Conservation (phyloP, 2,888 invertebrate genomes). For the Aelia acuminata region DNA sequence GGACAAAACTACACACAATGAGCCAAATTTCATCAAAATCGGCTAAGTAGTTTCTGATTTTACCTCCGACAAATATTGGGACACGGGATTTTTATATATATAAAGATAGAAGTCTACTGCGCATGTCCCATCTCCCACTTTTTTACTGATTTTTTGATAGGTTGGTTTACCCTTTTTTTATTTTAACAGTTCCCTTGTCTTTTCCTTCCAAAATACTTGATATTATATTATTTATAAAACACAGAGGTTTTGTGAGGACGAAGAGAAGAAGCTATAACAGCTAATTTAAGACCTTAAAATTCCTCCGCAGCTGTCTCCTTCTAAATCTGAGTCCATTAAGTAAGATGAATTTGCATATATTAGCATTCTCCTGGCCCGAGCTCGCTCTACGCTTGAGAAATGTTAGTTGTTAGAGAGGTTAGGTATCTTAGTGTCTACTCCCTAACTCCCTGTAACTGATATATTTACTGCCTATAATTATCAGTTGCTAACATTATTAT, state of each 20-base stretch:
- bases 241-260: neutral
- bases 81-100: no score
- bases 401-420: slow-evolving; percentile 3
- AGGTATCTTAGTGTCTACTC: neutral
- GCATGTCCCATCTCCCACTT: no score
- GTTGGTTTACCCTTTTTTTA: no score
- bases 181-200: no score
- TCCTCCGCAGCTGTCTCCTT: neutral
- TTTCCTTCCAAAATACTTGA: neutral
- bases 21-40: no score
- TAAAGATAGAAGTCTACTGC: no score
- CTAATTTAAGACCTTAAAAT: slow-evolving; percentile 20
- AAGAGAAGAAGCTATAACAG: neutral
- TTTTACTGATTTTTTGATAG: no score
- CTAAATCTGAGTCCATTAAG: slow-evolving; percentile 9
- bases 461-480: slow-evolving; percentile 10
- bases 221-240: neutral
- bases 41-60: no score
- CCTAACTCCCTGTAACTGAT: neutral
- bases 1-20: no score
- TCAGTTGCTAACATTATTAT: neutral
- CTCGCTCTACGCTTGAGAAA: neutral
- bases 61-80: no score
- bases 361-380: neutral
- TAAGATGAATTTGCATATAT: neutral